Base-by-base conservation (phyloP, 2,113 vertebrate species). In the Phalacrocorax pelagicus region DNA sequence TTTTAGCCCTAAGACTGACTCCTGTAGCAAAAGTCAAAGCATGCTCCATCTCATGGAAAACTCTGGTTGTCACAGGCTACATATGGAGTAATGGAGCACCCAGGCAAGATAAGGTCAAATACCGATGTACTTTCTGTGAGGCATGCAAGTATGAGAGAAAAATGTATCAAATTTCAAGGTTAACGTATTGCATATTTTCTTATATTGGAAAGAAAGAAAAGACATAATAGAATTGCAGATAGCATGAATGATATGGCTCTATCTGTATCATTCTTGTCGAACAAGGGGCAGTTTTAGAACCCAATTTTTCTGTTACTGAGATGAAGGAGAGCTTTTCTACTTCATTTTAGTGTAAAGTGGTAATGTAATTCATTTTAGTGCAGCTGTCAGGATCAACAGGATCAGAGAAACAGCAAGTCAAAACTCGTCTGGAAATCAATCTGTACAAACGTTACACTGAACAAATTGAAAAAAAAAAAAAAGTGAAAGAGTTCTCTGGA, bases 131-230 rank as follows among this genome's bases (percentile, higher is more conserved):
- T 77, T 94, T 62, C 57, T 46, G 71, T 46, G 58, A 93, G 51
- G 36, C 2, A 38, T 47, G 59, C 9, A 81, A 65, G 29, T 62
- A 70, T 44, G 57, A 80, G 58, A 94, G 75, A 85, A 96, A 90
- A 96, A 79, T 6, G 13, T 27, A 51, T 57, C 38, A 73, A 11
- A 71, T 92, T 62, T 95, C 95, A 96, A 97, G 88, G 80, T 91
- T 91, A 96, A 75, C 5, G 0, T 32, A n/a, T 32, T 82, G 29
- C 27, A 71, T 72, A 46, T 21, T 86, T 87, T 70, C 51, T 81
- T 65, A 6, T 70, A 86, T 32, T 27, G 22, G 46, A 71, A 74
- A 71, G 30, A 59, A 58, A 59, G 18, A 29, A 69, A 59, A 88
- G 65, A 19, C 5, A 32, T 13, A 65, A n/a, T 57, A 74, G 27